Percentiles rank a stretch among this genome's conserved stretches.
Evolutionary conservation across 35 echinoderm and acorn worm species (phyloP).

Genomic region (Diadema setosum): DNA sequence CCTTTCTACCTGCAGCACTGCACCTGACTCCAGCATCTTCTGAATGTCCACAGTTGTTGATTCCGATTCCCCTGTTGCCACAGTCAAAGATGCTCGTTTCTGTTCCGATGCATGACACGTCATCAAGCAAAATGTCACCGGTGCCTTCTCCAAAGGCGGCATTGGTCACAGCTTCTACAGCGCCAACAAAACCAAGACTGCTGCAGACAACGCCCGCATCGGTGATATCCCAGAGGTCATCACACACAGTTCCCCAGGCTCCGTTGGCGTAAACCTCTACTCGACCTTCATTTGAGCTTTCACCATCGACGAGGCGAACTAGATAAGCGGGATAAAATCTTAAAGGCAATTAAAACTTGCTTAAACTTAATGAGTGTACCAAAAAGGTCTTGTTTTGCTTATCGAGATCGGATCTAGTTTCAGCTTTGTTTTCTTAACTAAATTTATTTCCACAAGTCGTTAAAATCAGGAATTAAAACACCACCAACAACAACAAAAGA

Average conservation of each 20-base stretch:
- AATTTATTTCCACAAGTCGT: no score
- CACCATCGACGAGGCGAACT: constrained; percentile 27
- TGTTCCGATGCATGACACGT: neutral
- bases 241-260: constrained; percentile 29
- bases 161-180: neutral
- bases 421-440: no score
- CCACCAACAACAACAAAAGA: no score
- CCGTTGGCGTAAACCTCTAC: constrained; percentile 20
- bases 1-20: neutral
- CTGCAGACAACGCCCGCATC: constrained; percentile 34
- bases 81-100: neutral
- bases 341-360: no score
- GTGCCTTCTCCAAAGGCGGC: constrained; percentile 13
- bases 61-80: neutral
- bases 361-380: no score
- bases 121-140: constrained; percentile 18
- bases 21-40: constrained; percentile 20
- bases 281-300: neutral
- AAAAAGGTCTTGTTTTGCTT: no score
- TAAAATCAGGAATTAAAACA: no score
- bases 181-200: neutral
- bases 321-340: no score
- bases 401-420: no score
- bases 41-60: neutral
- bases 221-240: constrained; percentile 30